Evolutionary conservation across 2,797 vertebrate genomes (phyloP), one percentile per base, ranked within the genome.

Genomic region (Halcyon smyrnensis): DNA sequence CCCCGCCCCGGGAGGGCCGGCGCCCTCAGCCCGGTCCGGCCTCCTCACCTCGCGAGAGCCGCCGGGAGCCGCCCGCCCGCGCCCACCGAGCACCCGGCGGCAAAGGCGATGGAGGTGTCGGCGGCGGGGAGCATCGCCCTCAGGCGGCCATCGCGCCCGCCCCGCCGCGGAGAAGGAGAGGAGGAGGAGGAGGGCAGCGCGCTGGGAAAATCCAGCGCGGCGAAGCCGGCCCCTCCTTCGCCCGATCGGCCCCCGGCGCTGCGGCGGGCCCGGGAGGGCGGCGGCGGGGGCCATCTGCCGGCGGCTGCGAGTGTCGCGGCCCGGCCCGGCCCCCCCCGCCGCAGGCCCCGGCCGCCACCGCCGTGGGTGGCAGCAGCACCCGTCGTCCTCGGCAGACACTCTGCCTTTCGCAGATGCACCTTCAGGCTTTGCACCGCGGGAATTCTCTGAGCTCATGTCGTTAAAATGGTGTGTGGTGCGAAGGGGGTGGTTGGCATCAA

Each of bases 281-380:
- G 79, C 64, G 64, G 71, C 77, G 91, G 59, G 91, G 32, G 91
- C 94, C 94, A 92, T 54, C 94, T 95, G 92, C 78, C 59, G 94
- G 91, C 59, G 17, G 63, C 59, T 9, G 16, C 51, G 8, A 25
- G 65, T 28, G 32, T 30, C 65, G 21, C 83, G 13, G 65, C 39
- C 15, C 41, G 50, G 23, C 53, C 21, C 24, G 48, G 28, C 36
- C 28, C 39, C 39, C 28, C 39, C 39, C 28, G 39, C 28, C 45
- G 34, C 41, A 27, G 64, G 34, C 71, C 56, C 5, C 19, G 12
- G 64, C 37, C 46, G 15, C 34, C 63, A 0, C 8, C 37, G 12
- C 3, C 28, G 57, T 12, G 7, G 9, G 4, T 3, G 69, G 56
- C 1, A 3, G 9, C 78, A 3, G 57, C 59, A 3, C n/a, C 30